phyloP scores from a whole-genome alignment of 1,140 invertebrate species.

The Drosophila rufa region DNA sequence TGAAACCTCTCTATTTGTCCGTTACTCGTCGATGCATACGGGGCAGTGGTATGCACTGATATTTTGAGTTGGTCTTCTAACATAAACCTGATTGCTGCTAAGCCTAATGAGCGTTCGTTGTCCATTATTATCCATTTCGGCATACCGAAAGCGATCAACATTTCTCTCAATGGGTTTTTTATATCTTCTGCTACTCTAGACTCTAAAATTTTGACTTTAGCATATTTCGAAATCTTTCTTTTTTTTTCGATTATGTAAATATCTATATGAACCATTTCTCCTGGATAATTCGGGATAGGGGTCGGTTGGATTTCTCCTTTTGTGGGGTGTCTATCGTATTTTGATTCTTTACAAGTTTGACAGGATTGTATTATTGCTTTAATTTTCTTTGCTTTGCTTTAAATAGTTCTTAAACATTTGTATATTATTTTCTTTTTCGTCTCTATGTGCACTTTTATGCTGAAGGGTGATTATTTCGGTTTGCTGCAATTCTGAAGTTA shows the following conservation, averaged over 20 bases:
- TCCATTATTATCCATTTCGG: neutral
- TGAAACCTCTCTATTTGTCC: neutral
- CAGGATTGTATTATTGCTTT: neutral
- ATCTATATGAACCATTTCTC: neutral
- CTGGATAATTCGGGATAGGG: neutral
- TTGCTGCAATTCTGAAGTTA: neutral
- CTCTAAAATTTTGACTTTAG: neutral
- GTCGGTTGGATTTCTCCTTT: neutral
- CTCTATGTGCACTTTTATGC: too few species aligned
- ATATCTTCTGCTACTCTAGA: neutral
- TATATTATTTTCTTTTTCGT: neutral
- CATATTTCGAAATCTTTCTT: neutral
- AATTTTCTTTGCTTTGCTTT: neutral
- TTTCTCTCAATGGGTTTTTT: neutral
- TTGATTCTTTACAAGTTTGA: slow-evolving; percentile 10
- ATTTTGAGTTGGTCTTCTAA: too few species aligned
- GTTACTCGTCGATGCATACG: neutral
- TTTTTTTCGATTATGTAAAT: neutral
- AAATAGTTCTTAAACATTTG: neutral
- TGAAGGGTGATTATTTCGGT: neutral
- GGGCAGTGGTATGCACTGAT: too few species aligned
- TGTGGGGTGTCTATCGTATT: neutral
- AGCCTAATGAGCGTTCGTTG: too few species aligned
- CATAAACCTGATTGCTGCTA: too few species aligned
- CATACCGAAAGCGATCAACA: neutral